Conservation (phyloP, 2,113 vertebrate genomes). For the Cacatua alba region DNA sequence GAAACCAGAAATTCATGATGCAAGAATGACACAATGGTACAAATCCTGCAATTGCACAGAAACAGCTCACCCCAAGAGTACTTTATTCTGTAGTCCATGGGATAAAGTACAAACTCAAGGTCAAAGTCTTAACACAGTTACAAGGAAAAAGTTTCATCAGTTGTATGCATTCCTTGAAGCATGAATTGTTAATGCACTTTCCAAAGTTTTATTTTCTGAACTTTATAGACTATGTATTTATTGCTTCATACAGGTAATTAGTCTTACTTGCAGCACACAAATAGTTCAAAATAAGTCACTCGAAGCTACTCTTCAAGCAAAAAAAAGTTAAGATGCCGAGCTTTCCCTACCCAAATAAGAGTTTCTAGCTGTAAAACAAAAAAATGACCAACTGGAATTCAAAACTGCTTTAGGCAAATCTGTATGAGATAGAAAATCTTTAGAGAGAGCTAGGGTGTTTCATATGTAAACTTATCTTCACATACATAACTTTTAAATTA, state of each 20-base stretch:
- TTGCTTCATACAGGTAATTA: not conserved
- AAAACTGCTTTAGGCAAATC: not conserved
- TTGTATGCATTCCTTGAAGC: not conserved
- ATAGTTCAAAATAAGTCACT: not conserved
- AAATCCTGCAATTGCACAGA: accelerated
- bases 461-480: not conserved
- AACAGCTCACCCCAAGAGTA: not conserved
- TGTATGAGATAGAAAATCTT: not conserved
- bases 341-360: not conserved
- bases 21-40: not conserved
- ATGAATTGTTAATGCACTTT: not conserved
- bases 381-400: not conserved
- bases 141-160: not conserved
- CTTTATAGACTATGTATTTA: not conserved
- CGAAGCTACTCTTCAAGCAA: not conserved
- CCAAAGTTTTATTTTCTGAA: not conserved
- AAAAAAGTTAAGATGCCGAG: not conserved
- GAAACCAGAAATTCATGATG: not conserved
- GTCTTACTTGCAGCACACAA: not conserved
- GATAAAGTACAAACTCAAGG: not conserved
- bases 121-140: not conserved
- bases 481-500: not conserved
- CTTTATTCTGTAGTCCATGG: not conserved
- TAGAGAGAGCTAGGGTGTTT: not conserved
- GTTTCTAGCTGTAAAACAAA: not conserved